Evolutionary conservation across 2,797 vertebrate species (phyloP), one percentile per base, ranked within the genome.

Genomic region (Anas georgica): DNA sequence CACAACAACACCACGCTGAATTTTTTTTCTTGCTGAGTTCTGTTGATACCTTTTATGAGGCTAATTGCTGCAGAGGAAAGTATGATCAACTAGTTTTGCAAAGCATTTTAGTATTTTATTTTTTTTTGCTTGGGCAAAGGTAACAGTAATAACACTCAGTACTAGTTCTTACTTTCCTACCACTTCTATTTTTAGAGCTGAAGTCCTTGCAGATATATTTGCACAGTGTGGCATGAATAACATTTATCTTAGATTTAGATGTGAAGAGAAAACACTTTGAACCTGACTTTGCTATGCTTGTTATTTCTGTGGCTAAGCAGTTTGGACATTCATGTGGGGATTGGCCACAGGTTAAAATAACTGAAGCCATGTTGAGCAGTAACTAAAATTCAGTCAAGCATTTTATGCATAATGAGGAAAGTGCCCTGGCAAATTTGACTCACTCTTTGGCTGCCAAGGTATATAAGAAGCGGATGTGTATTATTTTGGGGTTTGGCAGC

Each of bases 281-380:
- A 84, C 64, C 83, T 94, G 88, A 48, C 64, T 82, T 82, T 94
- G 86, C 94, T 93, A 59, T 93, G 86, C 87, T 85, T 95, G 87
- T 93, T 96, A 77, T 94, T 95, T 96, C 82, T 93, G 86, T 94
- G 92, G 76, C 79, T 84, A 75, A 76, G 79, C 93, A 89, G 52
- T 91, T 89, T 92, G 88, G 79, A 87, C 48, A 8, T 95, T 78
- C 43, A 33, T 86, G 77, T 85, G 60, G 54, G 64, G 79, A 60
- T 56, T 94, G 63, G 82, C 93, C 35, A 50, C 35, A 67, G 90
- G 92, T 97, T 97, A 96, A 97, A 97, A 94, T 95, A 96, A 93
- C 70, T 56, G 46, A 86, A 94, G 68, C 77, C 85, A 60, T 9
- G 1, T 48, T 80, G 80, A 77, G 75, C 62, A 80, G 81, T 92